phyloP scores from a whole-genome alignment of 2,888 invertebrate species.

The Heterodera filipjevi region DNA sequence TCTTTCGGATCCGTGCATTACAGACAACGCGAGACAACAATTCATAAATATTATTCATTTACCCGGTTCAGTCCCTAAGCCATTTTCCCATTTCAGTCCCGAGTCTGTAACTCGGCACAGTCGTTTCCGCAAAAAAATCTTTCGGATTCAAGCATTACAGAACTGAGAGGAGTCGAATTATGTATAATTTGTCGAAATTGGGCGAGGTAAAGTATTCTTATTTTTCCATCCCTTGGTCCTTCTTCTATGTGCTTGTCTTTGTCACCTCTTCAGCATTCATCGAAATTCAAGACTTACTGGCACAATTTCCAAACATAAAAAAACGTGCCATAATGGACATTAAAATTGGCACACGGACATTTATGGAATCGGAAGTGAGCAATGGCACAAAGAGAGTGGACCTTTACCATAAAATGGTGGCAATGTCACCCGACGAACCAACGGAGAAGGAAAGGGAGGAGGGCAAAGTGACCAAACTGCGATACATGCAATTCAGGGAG shows the following conservation, averaged over 20 bases:
- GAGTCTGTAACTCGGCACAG: too few relatives aligned
- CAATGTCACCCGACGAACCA: conserved; percentile 84
- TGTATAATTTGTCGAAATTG: too few relatives aligned
- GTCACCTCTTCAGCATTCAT: conserved; percentile 74
- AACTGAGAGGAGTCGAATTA: too few relatives aligned
- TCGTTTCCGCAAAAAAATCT: too few relatives aligned
- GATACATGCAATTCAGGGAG: conserved; percentile 94
- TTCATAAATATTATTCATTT: too few relatives aligned
- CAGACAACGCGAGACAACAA: too few relatives aligned
- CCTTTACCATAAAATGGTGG: conserved; percentile 92
- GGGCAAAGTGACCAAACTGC: conserved; percentile 70
- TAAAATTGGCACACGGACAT: conserved; percentile 93
- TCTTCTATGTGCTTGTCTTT: neutral
- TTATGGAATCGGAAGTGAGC: conserved; percentile 89
- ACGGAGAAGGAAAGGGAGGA: conserved; percentile 79
- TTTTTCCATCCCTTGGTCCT: neutral
- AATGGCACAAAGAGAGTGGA: conserved; percentile 83
- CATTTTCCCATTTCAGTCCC: too few relatives aligned
- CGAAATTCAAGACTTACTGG: conserved; percentile 89
- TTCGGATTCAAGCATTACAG: too few relatives aligned
- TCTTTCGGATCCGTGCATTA: too few relatives aligned
- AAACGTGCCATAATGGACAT: conserved; percentile 91
- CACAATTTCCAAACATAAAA: conserved; percentile 83
- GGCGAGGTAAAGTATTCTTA: too few relatives aligned
- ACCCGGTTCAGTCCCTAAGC: too few relatives aligned